Conservation (phyloP, 2,797 vertebrate genomes). For the Coregonus suidteri region DNA sequence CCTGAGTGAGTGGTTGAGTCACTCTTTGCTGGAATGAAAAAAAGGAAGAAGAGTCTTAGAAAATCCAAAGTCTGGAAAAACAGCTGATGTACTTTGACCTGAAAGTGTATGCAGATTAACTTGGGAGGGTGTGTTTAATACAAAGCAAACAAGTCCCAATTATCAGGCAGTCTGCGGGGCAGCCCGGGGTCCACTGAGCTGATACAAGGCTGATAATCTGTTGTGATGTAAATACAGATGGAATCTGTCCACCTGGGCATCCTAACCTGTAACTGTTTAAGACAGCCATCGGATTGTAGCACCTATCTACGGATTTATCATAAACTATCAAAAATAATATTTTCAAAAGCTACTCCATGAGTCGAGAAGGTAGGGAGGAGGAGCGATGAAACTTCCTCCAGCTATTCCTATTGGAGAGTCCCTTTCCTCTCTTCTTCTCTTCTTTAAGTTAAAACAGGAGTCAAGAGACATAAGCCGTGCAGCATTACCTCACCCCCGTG, state of each 20-base stretch:
- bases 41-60: conserved; percentile 48
- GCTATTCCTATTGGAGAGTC: conserved; percentile 69
- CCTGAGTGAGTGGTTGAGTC: conserved; percentile 57
- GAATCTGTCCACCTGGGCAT: conserved; percentile 64
- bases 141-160: conserved; percentile 76
- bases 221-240: conserved; percentile 76
- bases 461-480: conserved; percentile 77
- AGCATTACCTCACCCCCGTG: conserved; percentile 81
- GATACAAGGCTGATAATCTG: conserved; percentile 65
- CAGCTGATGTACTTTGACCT: conserved; percentile 66
- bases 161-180: conserved; percentile 65
- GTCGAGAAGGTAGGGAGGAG: conserved; percentile 56
- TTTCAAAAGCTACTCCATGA: conserved; percentile 74
- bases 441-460: conserved; percentile 84
- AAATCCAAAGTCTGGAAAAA: conserved; percentile 28
- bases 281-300: conserved; percentile 58
- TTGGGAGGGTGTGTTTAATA: conserved; percentile 68
- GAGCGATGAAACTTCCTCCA: conserved; percentile 68
- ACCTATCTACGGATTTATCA: conserved; percentile 76
- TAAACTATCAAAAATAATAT: conserved; percentile 69
- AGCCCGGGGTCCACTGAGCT: conserved; percentile 64
- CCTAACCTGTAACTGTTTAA: conserved; percentile 49
- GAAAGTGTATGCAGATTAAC: conserved; percentile 74
- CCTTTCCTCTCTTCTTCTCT: conserved; percentile 62
- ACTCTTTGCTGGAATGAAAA: conserved; percentile 57